phyloP scores from a whole-genome alignment of 2,888 invertebrate species.

The Monopis laevigella region DNA sequence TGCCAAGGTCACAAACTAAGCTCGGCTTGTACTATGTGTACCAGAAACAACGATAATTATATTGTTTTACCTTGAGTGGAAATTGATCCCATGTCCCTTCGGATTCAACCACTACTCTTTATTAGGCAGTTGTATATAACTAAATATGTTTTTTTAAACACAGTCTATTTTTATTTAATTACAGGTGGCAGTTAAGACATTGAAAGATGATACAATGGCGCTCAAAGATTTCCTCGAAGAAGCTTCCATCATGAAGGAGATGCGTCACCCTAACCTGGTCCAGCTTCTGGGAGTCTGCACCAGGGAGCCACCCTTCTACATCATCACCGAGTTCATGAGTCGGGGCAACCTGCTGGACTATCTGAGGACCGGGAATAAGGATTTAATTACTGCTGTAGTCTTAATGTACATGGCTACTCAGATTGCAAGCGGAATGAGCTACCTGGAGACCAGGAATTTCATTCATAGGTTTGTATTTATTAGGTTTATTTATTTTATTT shows the following conservation, averaged over 20 bases:
- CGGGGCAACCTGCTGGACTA: slow-evolving; percentile 98
- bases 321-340: slow-evolving; percentile 99
- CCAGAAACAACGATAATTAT: too few relatives aligned
- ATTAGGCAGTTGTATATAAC: too few relatives aligned
- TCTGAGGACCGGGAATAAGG: slow-evolving; percentile 83
- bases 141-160: too few relatives aligned
- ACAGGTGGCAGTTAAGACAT: slow-evolving; percentile 94
- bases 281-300: slow-evolving; percentile 98
- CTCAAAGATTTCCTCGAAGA: slow-evolving; percentile 98
- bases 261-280: slow-evolving; percentile 99
- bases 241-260: slow-evolving; percentile 99
- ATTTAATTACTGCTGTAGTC: slow-evolving; percentile 92
- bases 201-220: slow-evolving; percentile 99
- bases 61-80: too few relatives aligned
- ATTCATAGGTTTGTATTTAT: slow-evolving; percentile 77
- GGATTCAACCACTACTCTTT: too few relatives aligned
- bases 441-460: slow-evolving; percentile 94
- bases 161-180: not conserved
- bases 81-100: too few relatives aligned
- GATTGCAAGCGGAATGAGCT: slow-evolving; percentile 99
- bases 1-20: too few relatives aligned
- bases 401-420: slow-evolving; percentile 99
- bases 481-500: not conserved
- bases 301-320: slow-evolving; percentile 96
- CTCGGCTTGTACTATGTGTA: too few relatives aligned